These are phyloP conservation scores for Elymnias hypermnestra DNA, from an alignment of 1,140 invertebrate species.

Conservation along the genomic window DNA sequence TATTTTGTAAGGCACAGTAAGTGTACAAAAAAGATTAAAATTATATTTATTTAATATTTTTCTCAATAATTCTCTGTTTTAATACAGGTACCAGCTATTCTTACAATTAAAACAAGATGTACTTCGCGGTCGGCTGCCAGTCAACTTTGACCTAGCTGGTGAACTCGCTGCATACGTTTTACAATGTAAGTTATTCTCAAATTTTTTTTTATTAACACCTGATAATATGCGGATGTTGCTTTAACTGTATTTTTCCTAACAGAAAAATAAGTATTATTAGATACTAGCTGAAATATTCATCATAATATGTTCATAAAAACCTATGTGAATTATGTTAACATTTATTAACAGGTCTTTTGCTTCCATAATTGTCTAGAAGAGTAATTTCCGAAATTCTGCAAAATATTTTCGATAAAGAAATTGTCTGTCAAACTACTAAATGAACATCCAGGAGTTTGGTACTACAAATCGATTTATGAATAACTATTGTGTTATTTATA, in stretches of 20 bases:
- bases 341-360: too few relatives aligned
- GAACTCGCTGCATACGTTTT: slow-evolving; percentile 95
- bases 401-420: too few relatives aligned
- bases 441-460: too few relatives aligned
- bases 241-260: not conserved
- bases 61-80: slow-evolving; percentile 11
- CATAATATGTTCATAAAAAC: too few relatives aligned
- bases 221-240: not conserved
- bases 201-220: not conserved
- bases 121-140: slow-evolving; percentile 90
- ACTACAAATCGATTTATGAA: too few relatives aligned
- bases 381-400: too few relatives aligned
- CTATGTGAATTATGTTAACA: too few relatives aligned
- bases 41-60: not conserved
- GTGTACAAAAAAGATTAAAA: too few relatives aligned
- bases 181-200: slow-evolving; percentile 90
- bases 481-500: too few relatives aligned
- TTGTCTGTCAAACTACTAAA: too few relatives aligned
- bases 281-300: not conserved
- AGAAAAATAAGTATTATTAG: not conserved
- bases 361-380: too few relatives aligned
- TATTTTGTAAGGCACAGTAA: too few relatives aligned
- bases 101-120: slow-evolving; percentile 97
- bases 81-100: slow-evolving; percentile 94
- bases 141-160: slow-evolving; percentile 91